phyloP scores from a whole-genome alignment of 2,888 invertebrate species.

The Spialia ferax region DNA sequence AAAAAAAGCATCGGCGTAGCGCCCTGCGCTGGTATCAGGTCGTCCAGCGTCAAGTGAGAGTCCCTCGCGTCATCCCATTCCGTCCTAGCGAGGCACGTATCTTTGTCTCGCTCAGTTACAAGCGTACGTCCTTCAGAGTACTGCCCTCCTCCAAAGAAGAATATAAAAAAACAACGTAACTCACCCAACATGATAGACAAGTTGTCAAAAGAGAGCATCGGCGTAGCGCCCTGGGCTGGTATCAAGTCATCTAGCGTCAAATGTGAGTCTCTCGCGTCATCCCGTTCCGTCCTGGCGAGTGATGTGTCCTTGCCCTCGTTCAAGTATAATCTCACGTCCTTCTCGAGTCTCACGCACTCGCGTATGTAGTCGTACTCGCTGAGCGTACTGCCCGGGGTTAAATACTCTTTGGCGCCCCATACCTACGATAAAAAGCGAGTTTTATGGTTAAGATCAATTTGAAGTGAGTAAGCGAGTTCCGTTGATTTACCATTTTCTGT shows the following conservation, averaged over 20 bases:
- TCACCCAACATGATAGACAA: constrained; percentile 94
- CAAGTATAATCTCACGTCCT: constrained; percentile 91
- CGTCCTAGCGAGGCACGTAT: constrained; percentile 91
- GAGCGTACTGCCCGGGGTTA: constrained; percentile 93
- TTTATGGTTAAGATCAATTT: no score
- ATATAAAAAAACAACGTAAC: constrained; percentile 54
- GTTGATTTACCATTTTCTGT: no score
- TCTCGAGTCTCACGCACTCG: constrained; percentile 96
- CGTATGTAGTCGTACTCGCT: constrained; percentile 98
- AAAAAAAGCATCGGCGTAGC: constrained; percentile 91
- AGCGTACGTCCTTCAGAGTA: constrained; percentile 93
- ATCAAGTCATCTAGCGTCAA: constrained; percentile 92
- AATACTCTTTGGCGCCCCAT: constrained; percentile 95
- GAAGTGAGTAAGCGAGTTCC: no score
- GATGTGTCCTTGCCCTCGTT: constrained; percentile 89
- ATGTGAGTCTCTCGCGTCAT: constrained; percentile 92
- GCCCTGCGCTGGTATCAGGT: constrained; percentile 91
- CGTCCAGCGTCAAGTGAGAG: constrained; percentile 91
- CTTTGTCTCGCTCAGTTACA: constrained; percentile 89
- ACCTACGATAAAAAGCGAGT: no score
- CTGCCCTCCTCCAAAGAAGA: no score
- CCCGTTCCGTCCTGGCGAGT: constrained; percentile 92
- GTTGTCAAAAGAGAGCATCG: constrained; percentile 93
- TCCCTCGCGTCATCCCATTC: constrained; percentile 94
- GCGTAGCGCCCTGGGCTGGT: constrained; percentile 90